Evolutionary conservation across 1,140 invertebrate species (phyloP).

Genomic region (Heliothis virescens): DNA sequence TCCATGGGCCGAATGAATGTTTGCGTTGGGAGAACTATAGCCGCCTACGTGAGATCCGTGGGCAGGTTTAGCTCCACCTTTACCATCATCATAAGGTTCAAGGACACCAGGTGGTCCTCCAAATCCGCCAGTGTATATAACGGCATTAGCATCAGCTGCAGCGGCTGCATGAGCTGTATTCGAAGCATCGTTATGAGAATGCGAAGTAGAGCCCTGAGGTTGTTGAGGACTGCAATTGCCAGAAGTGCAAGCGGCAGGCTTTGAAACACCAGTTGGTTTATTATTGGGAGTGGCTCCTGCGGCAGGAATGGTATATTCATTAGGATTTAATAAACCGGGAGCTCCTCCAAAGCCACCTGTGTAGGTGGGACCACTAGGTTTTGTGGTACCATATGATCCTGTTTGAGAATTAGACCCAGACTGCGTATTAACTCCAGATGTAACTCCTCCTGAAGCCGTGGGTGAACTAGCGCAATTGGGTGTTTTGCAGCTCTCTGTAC

Average conservation of each 20-base stretch:
- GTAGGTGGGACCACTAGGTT: background rate
- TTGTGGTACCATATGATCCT: background rate
- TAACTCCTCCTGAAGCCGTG: background rate
- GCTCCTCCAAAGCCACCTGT: slow-evolving; percentile 19
- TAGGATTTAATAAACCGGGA: slow-evolving; percentile 19
- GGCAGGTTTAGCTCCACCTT: slow-evolving; percentile 43
- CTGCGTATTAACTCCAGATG: background rate
- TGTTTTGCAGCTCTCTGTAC: background rate
- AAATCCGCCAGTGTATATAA: slow-evolving; percentile 75
- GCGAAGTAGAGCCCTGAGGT: background rate
- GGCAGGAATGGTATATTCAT: slow-evolving; percentile 13
- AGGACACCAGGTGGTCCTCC: slow-evolving; percentile 78
- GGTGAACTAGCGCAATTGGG: slow-evolving; percentile 14
- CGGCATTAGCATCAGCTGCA: slow-evolving; percentile 65
- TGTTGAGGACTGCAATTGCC: slow-evolving; percentile 49
- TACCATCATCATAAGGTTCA: slow-evolving; percentile 71
- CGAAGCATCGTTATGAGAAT: slow-evolving; percentile 12
- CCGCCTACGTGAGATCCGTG: slow-evolving; percentile 2
- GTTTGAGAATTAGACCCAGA: background rate
- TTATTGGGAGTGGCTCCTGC: background rate
- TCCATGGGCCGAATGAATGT: background rate
- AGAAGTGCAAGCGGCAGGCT: slow-evolving; percentile 48
- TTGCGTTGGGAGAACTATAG: slow-evolving; percentile 8
- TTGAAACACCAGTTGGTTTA: slow-evolving; percentile 13
- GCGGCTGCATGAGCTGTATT: slow-evolving; percentile 52